A percentile compares a stretch with the other conserved stretches of the same genome.
Conservation (phyloP, 2,113 vertebrate species). For the Melierax canorus region DNA sequence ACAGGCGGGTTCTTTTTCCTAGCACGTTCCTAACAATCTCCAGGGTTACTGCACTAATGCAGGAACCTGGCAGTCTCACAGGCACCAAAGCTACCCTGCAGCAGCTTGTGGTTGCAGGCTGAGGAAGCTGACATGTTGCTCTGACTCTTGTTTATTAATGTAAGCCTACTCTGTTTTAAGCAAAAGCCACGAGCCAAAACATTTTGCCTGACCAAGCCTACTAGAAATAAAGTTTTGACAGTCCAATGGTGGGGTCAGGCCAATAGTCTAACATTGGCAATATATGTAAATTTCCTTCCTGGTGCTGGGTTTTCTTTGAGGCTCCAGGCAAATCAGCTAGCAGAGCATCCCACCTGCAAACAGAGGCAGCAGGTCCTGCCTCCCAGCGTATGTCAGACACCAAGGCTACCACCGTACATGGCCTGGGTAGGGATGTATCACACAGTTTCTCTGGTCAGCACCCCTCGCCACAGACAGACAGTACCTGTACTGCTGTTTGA, state of each 20-base stretch:
- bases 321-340: not conserved
- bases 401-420: fast-evolving
- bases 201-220: not conserved
- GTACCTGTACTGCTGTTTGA: not conserved
- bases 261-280: not conserved
- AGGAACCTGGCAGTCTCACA: too few relatives aligned
- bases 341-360: too few relatives aligned
- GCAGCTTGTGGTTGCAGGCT: too few relatives aligned
- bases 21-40: too few relatives aligned
- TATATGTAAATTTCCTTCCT: not conserved
- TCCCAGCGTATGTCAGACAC: not conserved
- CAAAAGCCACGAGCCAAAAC: not conserved
- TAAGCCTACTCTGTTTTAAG: too few relatives aligned
- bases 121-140: not conserved
- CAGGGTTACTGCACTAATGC: too few relatives aligned
- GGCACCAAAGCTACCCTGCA: too few relatives aligned
- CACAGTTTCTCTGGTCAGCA: not conserved
- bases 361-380: not conserved
- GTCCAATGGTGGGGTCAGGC: not conserved
- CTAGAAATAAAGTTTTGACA: not conserved
- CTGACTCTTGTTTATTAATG: too few relatives aligned
- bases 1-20: not conserved
- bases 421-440: not conserved
- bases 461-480: not conserved
- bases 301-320: not conserved